Evolutionary conservation across 2,797 vertebrate genomes (phyloP), one percentile per base, ranked within the genome.

Genomic region (Oophaga sylvatica): DNA sequence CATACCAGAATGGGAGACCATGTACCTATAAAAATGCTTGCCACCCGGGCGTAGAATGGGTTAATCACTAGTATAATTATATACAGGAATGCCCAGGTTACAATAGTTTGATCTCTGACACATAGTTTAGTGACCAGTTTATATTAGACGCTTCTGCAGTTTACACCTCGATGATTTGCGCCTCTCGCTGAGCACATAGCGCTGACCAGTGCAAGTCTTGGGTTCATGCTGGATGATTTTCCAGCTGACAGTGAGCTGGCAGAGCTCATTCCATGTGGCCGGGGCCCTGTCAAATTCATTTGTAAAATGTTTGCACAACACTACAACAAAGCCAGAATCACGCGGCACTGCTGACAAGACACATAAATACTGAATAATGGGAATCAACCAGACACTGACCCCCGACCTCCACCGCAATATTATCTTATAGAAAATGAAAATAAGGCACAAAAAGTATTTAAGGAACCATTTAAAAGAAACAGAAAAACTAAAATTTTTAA

Each of bases 271-370:
- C 81, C 81, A 57, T 17, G 26, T 11, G 81, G 10, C 29, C 65
- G 4, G 63, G 3, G 81, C 17, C 67, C 81, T 83, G 81, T 83
- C 81, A 83, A 9, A 71, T 71, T 83, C 67, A 83, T 83, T 83
- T 71, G 65, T 83, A 83, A 59, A 35, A 20, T 67, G 81, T 83
- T 83, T 83, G 53, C 67, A 71, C 81, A 71, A 70, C 81, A 41
- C 81, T 35, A 56, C n/a, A 22, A 53, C 63, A 53, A 53, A 68
- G 41, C 82, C 9, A 26, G 41, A 17, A 68, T 82, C 62, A 29
- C 45, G 45, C 41, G 26, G 80, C 45, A 3, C 63, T 56, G 48
- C 81, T 71, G 81, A 83, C 81, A 71, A 48, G n/a, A 57, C 67
- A 31, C 11, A 68, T 82, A 71, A 68, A 20, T 83, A 15, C 5